phyloP scores from a whole-genome alignment of 2,113 vertebrate species.

The Argyrosomus japonicus region DNA sequence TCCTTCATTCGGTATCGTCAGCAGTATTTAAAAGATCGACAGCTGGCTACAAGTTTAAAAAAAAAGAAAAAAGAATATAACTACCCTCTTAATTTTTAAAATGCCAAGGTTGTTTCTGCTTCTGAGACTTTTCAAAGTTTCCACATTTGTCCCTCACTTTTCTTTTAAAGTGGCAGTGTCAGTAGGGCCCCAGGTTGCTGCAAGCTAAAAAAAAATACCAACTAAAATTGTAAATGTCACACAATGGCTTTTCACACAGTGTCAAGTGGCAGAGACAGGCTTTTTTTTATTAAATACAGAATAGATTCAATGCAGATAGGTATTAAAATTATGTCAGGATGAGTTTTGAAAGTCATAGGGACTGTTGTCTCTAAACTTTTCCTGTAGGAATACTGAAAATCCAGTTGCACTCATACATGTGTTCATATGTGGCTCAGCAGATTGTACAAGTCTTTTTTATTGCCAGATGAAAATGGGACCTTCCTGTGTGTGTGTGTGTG shows the following conservation, averaged over 20 bases:
- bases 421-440: not conserved
- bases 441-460: too few relatives aligned
- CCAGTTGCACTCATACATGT: not conserved
- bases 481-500: not conserved
- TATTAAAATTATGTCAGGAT: not conserved
- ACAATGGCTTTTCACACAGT: slow-evolving; percentile 11
- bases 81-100: slow-evolving; percentile 38
- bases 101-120: slow-evolving; percentile 48
- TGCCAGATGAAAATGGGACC: too few relatives aligned
- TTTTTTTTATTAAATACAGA: slow-evolving; percentile 6
- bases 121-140: slow-evolving; percentile 18
- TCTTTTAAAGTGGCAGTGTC: slow-evolving; percentile 34
- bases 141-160: slow-evolving; percentile 13
- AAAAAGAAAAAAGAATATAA: slow-evolving; percentile 4
- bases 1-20: slow-evolving; percentile 45
- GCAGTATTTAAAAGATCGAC: slow-evolving; percentile 36
- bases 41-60: slow-evolving; percentile 29
- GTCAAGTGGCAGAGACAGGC: slow-evolving; percentile 6
- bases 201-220: not conserved
- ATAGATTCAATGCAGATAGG: not conserved
- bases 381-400: not conserved
- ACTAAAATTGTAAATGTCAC: slow-evolving; percentile 30
- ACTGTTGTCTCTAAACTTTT: not conserved
- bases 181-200: slow-evolving; percentile 16
- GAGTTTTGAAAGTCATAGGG: not conserved